Evolutionary conservation across 37 sponge, comb jelly and placozoan species (phyloP).

Genomic region (Ianthella basta): DNA sequence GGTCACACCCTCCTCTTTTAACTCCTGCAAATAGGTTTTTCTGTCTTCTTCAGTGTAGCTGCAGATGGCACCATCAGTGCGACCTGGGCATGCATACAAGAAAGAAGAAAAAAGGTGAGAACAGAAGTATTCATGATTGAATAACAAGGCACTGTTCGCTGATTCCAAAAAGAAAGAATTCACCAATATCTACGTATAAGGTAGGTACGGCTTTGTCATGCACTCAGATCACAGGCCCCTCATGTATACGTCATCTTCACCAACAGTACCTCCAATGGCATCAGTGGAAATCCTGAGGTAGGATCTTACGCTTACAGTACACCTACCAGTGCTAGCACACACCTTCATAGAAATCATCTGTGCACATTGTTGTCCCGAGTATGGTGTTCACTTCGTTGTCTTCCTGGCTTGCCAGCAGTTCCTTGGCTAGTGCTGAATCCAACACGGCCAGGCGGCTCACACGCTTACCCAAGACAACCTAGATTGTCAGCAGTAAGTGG

Average conservation of each 20-base stretch:
- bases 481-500: no score
- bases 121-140: no score
- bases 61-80: constrained; percentile 94
- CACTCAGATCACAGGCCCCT: no score
- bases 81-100: constrained; percentile 59
- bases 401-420: constrained; percentile 48
- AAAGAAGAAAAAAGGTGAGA: constrained; percentile 71
- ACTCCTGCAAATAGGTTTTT: constrained; percentile 64
- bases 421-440: constrained; percentile 75
- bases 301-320: no score
- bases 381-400: constrained; percentile 51
- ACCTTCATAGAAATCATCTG: constrained; percentile 99
- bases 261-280: no score
- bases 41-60: constrained; percentile 78
- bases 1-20: constrained; percentile 59
- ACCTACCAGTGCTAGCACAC: no score
- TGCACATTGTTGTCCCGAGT: constrained; percentile 88
- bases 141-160: no score
- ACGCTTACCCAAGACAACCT: constrained; percentile 73
- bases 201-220: no score
- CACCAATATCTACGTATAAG: no score
- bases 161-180: no score
- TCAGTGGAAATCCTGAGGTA: no score
- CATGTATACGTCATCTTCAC: no score
- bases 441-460: constrained; percentile 60